A percentile compares a stretch with the other conserved stretches of the same genome.
Conservation (phyloP, 2,113 vertebrate species). For the Anarrhichthys ocellatus region DNA sequence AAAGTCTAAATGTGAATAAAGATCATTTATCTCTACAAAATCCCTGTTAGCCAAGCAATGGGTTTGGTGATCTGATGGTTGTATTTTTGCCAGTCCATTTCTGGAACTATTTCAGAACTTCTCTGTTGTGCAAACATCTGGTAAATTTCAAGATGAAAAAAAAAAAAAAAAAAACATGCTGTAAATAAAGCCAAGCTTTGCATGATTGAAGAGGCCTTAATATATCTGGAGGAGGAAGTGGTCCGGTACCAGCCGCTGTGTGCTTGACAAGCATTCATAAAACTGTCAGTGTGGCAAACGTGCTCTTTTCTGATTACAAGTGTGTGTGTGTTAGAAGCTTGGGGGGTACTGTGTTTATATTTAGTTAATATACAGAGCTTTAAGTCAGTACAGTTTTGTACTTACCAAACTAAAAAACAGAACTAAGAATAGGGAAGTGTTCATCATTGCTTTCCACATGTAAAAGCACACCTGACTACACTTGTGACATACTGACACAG, state of each 20-base stretch:
- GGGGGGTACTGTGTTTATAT: not conserved
- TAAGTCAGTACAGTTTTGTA: not conserved
- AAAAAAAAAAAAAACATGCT: not conserved
- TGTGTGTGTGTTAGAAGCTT: not conserved
- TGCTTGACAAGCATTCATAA: not conserved
- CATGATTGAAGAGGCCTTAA: not conserved
- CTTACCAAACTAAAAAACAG: not conserved
- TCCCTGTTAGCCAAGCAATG: not conserved
- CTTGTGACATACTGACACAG: not conserved
- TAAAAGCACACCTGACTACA: slow-evolving; percentile 3
- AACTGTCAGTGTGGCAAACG: not conserved
- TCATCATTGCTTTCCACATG: not conserved
- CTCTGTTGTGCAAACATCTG: not conserved
- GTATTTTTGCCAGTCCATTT: not conserved
- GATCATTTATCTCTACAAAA: not conserved
- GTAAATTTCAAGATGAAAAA: not conserved
- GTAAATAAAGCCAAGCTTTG: not conserved
- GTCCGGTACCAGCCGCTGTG: not conserved
- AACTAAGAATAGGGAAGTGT: slow-evolving; percentile 33
- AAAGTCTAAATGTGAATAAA: not conserved
- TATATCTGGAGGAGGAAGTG: not conserved
- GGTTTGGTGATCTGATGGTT: not conserved
- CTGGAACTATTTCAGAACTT: not conserved
- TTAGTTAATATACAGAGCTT: not conserved
- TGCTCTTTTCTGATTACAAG: not conserved